phyloP scores from a whole-genome alignment of 2,797 vertebrate genomes.

The Lindbergichthys nudifrons region DNA sequence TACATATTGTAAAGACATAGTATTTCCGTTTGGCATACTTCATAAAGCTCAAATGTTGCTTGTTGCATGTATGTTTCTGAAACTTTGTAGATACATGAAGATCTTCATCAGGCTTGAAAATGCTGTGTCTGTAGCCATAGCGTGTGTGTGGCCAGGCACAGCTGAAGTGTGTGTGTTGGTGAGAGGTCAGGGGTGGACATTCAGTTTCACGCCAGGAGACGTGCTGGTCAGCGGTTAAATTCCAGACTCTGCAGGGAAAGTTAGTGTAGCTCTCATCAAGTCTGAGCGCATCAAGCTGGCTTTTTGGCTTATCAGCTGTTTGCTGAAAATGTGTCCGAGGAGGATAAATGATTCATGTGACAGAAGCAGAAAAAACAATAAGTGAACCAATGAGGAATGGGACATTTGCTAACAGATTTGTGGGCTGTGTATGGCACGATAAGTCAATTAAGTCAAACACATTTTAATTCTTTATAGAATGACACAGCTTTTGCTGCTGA shows the following conservation, averaged over 20 bases:
- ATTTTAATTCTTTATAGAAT: neutral
- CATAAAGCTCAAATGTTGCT: slow-evolving; percentile 23
- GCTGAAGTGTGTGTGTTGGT: slow-evolving; percentile 50
- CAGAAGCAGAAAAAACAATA: neutral
- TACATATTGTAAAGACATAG: slow-evolving; percentile 13
- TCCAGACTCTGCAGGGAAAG: slow-evolving; percentile 29
- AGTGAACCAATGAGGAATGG: neutral
- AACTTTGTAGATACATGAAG: neutral
- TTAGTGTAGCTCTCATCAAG: slow-evolving; percentile 31
- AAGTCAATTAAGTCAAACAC: neutral
- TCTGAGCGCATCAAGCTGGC: slow-evolving; percentile 30
- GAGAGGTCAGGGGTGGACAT: slow-evolving; percentile 53
- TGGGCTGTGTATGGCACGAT: neutral
- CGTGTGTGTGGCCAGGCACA: slow-evolving; percentile 42
- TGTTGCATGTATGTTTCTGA: slow-evolving; percentile 8
- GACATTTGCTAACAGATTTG: neutral
- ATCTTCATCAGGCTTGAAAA: slow-evolving; percentile 29
- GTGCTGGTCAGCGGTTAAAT: slow-evolving; percentile 47
- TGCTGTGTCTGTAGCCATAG: slow-evolving; percentile 8
- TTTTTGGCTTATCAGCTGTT: slow-evolving; percentile 34
- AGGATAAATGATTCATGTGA: slow-evolving; percentile 27
- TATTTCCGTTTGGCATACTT: slow-evolving; percentile 4
- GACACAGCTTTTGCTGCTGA: neutral
- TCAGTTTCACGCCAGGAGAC: slow-evolving; percentile 43
- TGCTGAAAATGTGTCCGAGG: slow-evolving; percentile 16